Conservation (phyloP, 2,797 vertebrate species). For the Galaxias olidus region DNA sequence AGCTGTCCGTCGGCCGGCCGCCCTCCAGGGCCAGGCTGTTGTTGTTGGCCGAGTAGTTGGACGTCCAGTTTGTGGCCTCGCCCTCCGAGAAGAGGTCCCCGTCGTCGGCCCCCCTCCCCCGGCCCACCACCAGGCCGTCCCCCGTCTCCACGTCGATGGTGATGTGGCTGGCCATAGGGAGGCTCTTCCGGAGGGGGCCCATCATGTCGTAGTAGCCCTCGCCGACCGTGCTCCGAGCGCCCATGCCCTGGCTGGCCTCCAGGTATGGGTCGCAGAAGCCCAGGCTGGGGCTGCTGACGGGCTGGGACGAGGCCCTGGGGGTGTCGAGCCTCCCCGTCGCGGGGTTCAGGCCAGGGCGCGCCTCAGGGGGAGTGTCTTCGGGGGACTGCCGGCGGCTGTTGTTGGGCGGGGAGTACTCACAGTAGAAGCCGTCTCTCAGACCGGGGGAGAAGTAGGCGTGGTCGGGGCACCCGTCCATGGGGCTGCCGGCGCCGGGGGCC, state of each 20-base stretch:
- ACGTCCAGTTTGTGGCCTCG: conserved; percentile 82
- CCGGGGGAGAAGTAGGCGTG: conserved; percentile 56
- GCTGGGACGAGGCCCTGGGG: conserved; percentile 73
- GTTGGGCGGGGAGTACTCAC: conserved; percentile 57
- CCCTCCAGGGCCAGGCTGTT: conserved; percentile 77
- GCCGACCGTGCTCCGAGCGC: conserved; percentile 37
- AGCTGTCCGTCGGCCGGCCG: conserved; percentile 64
- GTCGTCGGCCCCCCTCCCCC: conserved; percentile 44
- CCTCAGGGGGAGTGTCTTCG: conserved; percentile 43
- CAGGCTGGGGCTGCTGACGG: conserved; percentile 73
- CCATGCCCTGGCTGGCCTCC: conserved; percentile 64
- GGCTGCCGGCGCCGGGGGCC: conserved; percentile 38
- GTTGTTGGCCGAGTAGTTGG: conserved; percentile 89
- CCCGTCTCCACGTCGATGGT: conserved; percentile 71
- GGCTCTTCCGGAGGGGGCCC: conserved; percentile 66
- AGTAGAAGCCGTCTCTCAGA: conserved; percentile 46
- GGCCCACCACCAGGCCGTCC: conserved; percentile 69
- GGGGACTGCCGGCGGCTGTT: conserved; percentile 45
- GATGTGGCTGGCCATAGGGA: conserved; percentile 74
- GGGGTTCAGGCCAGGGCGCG: conserved; percentile 43
- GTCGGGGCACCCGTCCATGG: conserved; percentile 52
- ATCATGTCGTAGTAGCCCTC: conserved; percentile 67
- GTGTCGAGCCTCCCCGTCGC: conserved; percentile 69
- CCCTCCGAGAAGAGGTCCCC: conserved; percentile 60
- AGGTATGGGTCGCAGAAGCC: conserved; percentile 77